Evolutionary conservation across 92 coral and sea anemone genomes (phyloP), one percentile per base, ranked within the genome.

Genomic region (Porites cylindrica): DNA sequence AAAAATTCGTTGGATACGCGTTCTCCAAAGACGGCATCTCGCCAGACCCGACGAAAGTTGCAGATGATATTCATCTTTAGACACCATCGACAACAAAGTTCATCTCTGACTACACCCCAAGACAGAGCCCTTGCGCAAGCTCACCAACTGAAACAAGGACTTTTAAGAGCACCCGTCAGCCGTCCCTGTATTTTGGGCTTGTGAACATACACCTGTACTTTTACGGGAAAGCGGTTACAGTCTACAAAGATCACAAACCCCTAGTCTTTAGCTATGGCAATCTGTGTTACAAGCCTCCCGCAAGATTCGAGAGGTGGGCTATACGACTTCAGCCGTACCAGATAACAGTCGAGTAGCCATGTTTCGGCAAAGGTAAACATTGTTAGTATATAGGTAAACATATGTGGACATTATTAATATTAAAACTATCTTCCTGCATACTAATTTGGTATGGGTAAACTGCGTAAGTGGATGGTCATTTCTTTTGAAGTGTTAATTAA

Each of bases 11-110:
- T 16, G 78, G 86, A 7, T 82, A 71, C 43, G 29, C 26, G 23
- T 82, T 70, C 78, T 70, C 86, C 4, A 16, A 47, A 18, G 79
- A 82, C 7, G 86, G 70, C 70, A 82, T 60, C 16, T 70, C 88
- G n/a, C 70, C 78, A 13, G 78, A 82, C 68, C 77, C 77, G 7
- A 70, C 60, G 82, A 73, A 63, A 51, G 77, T 81, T 61, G 63
- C 65, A 26, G 87, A 82, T 12, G 20, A 69, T 10, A 9, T 51
- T 10, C 51, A 69, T 24, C 76, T 88, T 1, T n/a, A 1, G 10
- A 32, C 79, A 8, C 61, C 84, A 0, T n/a, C 86, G 58, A 47
- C 38, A 72, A 88, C 86, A 8, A 63, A 7, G 47, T 38, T 38
- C 47, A 38, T 38, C 47, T 4, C 47, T 38, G 47, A 38, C 6